These are phyloP conservation scores for Eupithecia exiguata DNA, from an alignment of 2,888 invertebrate genomes.

Conservation along the genomic window DNA sequence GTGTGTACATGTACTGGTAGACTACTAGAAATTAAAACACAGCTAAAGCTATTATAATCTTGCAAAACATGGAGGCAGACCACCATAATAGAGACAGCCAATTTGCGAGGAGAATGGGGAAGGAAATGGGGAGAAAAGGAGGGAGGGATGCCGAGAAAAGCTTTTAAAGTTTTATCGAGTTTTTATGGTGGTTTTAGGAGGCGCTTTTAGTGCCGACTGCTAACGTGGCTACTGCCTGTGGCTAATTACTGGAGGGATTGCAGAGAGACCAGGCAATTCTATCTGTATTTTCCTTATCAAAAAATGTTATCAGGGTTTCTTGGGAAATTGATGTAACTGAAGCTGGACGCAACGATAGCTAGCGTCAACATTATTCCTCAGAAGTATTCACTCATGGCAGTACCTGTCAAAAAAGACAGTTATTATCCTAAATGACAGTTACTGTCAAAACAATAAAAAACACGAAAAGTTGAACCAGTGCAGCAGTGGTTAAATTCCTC, in stretches of 20 bases:
- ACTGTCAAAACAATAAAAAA: neutral
- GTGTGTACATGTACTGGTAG: too few relatives aligned
- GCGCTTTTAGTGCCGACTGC: conserved; percentile 18
- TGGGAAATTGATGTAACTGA: neutral
- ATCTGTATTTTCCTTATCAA: neutral
- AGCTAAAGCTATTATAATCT: neutral
- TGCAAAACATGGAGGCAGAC: conserved; percentile 29
- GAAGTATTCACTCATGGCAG: too few relatives aligned
- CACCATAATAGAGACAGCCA: conserved; percentile 62
- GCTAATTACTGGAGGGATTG: conserved; percentile 9
- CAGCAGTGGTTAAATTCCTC: neutral
- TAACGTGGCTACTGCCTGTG: conserved; percentile 8
- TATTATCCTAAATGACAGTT: too few relatives aligned
- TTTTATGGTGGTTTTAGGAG: conserved; percentile 32
- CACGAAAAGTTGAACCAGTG: neutral
- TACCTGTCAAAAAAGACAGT: too few relatives aligned
- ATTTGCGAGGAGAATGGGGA: conserved; percentile 46
- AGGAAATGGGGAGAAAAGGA: conserved; percentile 21
- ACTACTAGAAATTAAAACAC: too few relatives aligned
- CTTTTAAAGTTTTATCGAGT: conserved; percentile 35
- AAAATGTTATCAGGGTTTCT: neutral
- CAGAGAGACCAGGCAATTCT: neutral
- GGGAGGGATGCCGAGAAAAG: conserved; percentile 30
- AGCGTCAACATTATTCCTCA: too few relatives aligned
- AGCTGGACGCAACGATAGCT: neutral